A percentile compares a stretch with the other conserved stretches of the same genome.
These are phyloP conservation scores for Spilogale gracilis DNA, from an alignment of 2,113 vertebrate species.

Conservation along the genomic window DNA sequence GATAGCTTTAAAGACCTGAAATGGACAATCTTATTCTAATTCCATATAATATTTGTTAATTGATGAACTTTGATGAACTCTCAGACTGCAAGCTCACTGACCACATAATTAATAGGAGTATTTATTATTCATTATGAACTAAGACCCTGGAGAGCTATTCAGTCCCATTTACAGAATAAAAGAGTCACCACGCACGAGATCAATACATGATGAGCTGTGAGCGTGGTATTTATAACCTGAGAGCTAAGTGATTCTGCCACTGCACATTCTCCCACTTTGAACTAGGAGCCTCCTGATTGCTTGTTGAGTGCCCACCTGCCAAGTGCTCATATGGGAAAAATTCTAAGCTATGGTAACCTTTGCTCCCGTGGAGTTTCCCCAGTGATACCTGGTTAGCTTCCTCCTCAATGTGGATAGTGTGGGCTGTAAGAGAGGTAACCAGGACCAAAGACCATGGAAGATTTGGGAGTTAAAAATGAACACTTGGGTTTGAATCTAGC, in stretches of 20 bases:
- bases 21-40: not conserved
- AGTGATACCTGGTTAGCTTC: not conserved
- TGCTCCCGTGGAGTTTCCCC: slow-evolving; percentile 17
- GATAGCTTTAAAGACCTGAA: not conserved
- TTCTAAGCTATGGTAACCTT: not conserved
- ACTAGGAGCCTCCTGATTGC: not conserved
- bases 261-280: not conserved
- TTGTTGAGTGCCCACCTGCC: not conserved
- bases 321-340: not conserved
- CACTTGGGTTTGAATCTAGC: slow-evolving; percentile 39
- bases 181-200: not conserved
- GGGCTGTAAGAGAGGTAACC: slow-evolving; percentile 3
- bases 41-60: not conserved
- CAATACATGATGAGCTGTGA: not conserved
- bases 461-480: slow-evolving; percentile 56
- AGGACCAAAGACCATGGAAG: slow-evolving; percentile 21
- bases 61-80: not conserved
- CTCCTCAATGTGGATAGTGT: not conserved
- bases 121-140: not conserved
- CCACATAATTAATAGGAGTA: not conserved
- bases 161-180: not conserved
- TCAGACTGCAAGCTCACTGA: slow-evolving; percentile 28
- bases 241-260: not conserved
- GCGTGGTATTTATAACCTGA: not conserved
- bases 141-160: not conserved